Percentiles rank a stretch among this genome's conserved stretches.
phyloP scores from a whole-genome alignment of 1,140 invertebrate species.

The Caenorhabditis brenneri region DNA sequence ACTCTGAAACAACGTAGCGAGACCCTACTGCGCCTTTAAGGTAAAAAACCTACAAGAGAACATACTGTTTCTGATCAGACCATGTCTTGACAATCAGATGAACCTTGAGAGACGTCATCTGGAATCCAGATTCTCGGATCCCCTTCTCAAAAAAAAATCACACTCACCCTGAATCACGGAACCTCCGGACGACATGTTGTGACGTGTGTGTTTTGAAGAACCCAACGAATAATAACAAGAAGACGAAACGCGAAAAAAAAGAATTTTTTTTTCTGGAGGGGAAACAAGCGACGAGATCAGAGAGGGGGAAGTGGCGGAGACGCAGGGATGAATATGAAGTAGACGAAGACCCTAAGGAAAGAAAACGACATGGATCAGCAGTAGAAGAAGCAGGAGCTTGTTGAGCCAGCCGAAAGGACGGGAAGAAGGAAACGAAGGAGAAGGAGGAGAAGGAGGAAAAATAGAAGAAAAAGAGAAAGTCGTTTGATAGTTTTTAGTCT shows the following conservation, averaged over 20 bases:
- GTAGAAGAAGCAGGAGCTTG: background rate
- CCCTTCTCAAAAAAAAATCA: background rate
- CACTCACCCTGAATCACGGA: background rate
- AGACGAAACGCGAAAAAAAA: too few relatives aligned
- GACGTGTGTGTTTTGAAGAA: background rate
- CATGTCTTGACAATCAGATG: too few relatives aligned
- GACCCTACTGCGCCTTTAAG: too few relatives aligned
- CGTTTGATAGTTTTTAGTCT: background rate
- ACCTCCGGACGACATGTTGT: background rate
- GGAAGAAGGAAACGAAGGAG: too few relatives aligned
- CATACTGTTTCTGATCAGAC: background rate
- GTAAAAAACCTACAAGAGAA: background rate
- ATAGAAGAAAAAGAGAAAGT: background rate
- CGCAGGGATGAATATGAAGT: constrained; percentile 1
- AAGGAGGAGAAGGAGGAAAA: background rate
- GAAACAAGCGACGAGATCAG: constrained; percentile 15
- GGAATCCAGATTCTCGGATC: background rate
- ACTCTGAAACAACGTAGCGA: too few relatives aligned
- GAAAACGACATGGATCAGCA: background rate
- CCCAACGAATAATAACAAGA: background rate
- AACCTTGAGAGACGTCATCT: too few relatives aligned
- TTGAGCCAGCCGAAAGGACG: too few relatives aligned
- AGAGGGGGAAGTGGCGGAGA: background rate
- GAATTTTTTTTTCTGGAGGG: too few relatives aligned
- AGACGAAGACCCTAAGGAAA: background rate